Evolutionary conservation across 2,797 vertebrate species (phyloP).

Genomic region (Lepilemur septentrionalis): DNA sequence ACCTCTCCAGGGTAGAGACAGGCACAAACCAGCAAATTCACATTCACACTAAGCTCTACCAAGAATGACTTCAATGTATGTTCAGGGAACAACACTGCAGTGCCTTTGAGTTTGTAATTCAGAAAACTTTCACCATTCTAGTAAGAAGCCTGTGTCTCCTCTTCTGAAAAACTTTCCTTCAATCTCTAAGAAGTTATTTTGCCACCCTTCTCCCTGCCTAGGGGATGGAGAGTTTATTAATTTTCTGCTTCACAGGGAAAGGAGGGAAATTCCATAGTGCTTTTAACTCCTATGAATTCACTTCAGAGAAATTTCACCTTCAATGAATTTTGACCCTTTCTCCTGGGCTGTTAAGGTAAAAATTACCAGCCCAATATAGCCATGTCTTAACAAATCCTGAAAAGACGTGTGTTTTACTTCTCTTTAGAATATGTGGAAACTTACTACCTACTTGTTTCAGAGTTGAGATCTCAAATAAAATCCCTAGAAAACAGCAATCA

Average conservation of each 20-base stretch:
- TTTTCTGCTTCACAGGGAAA: neutral
- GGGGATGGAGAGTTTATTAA: neutral
- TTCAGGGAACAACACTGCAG: neutral
- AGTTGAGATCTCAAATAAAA: neutral
- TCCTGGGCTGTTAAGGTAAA: neutral
- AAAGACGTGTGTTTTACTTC: neutral
- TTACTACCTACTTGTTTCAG: neutral
- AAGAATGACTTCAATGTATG: neutral
- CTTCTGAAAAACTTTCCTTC: neutral
- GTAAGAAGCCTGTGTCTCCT: neutral
- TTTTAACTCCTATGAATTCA: neutral
- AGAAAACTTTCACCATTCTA: neutral
- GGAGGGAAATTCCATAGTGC: neutral
- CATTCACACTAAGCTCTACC: neutral
- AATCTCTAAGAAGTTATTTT: neutral
- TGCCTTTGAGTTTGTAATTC: neutral
- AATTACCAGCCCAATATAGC: neutral
- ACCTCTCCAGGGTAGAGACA: neutral
- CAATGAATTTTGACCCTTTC: neutral
- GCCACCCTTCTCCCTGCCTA: neutral
- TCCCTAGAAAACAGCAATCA: neutral
- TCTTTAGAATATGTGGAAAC: neutral
- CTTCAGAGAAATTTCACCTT: neutral
- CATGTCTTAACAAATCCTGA: neutral
- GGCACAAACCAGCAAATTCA: neutral